These are phyloP conservation scores for Cynocephalus volans DNA, from an alignment of 2,113 vertebrate species.

Conservation along the genomic window DNA sequence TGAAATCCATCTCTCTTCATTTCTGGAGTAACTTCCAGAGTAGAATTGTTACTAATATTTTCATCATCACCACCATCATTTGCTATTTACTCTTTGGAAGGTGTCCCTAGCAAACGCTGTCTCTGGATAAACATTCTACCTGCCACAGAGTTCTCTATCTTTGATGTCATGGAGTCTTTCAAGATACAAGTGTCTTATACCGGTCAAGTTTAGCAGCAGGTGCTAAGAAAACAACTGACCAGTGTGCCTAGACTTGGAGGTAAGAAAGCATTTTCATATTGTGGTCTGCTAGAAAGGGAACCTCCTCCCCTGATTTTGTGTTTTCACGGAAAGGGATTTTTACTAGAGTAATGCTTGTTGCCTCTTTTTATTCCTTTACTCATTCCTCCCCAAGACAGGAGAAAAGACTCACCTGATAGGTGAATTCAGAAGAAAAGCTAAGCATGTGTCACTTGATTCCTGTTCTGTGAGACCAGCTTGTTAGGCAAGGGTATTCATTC, in stretches of 20 bases:
- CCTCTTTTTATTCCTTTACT: background rate
- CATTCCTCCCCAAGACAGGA: background rate
- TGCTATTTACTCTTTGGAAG: constrained; percentile 71
- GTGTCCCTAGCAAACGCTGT: constrained; percentile 35
- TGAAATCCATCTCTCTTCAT: background rate
- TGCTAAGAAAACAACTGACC: constrained; percentile 41
- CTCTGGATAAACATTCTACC: constrained; percentile 73
- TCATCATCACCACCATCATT: background rate
- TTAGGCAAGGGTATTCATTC: background rate
- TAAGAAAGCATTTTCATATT: background rate
- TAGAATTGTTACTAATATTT: constrained; percentile 27
- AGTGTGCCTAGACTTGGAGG: background rate
- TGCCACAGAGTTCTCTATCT: background rate
- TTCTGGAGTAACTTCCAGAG: constrained; percentile 5
- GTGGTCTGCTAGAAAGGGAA: background rate
- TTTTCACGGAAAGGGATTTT: background rate
- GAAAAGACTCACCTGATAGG: background rate
- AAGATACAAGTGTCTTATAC: constrained; percentile 11
- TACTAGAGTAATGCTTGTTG: background rate
- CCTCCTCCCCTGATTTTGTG: background rate
- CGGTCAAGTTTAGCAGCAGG: constrained; percentile 22
- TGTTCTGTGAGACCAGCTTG: background rate
- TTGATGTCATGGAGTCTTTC: constrained; percentile 62
- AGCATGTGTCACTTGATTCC: background rate
- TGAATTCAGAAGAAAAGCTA: constrained; percentile 9